Conservation (phyloP, 92 coral and sea anemone species). For the Epizoanthus fatuus region DNA sequence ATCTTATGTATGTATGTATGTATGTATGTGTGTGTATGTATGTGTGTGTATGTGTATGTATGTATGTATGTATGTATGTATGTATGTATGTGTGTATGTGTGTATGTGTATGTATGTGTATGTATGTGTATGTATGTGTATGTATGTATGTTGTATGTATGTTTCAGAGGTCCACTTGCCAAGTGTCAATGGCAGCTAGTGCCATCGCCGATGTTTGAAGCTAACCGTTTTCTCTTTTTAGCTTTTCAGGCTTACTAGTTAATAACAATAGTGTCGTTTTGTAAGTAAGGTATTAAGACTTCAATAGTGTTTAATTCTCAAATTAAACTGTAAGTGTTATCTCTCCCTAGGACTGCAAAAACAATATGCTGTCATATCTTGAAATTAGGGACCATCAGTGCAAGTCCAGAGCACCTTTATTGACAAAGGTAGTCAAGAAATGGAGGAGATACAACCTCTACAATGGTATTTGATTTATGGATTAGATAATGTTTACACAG, state of each 20-base stretch:
- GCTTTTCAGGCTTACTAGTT: too few species aligned
- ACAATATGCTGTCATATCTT: neutral
- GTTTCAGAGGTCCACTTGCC: neutral
- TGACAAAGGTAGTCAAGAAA: neutral
- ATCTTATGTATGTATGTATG: too few species aligned
- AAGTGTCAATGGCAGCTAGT: too few species aligned
- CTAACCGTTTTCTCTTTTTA: too few species aligned
- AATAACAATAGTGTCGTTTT: too few species aligned
- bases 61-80: neutral
- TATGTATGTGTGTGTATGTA: too few species aligned
- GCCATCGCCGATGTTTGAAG: too few species aligned
- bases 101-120: neutral
- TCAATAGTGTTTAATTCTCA: too few species aligned
- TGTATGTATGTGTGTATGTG: too few species aligned
- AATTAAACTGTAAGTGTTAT: neutral
- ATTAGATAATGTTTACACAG: too few species aligned
- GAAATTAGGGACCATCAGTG: constrained; percentile 20
- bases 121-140: neutral
- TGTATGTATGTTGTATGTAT: neutral
- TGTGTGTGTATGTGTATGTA: too few species aligned
- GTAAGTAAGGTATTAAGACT: too few species aligned
- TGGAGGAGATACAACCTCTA: constrained; percentile 14
- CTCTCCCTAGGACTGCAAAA: constrained; percentile 5
- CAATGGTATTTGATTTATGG: neutral
- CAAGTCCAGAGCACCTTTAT: neutral